Evolutionary conservation across 2,113 vertebrate genomes (phyloP).

Genomic region (Brevimyrus niger): DNA sequence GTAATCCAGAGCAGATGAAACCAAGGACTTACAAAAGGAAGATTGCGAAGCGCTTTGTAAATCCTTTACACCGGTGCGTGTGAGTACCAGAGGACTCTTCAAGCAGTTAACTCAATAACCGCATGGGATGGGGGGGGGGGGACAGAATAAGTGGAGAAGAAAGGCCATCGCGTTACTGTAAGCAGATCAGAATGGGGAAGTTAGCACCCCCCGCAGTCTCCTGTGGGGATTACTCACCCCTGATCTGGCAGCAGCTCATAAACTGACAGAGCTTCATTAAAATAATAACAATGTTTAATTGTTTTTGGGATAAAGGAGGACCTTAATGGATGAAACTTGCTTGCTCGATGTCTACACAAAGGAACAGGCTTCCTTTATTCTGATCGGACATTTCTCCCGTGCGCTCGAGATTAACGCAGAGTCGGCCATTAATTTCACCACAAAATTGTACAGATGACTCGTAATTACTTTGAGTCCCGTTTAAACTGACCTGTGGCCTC

Average conservation of each 20-base stretch:
- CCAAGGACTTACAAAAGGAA: constrained; percentile 43
- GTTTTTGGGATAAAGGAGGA: not conserved
- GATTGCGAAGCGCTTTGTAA: constrained; percentile 59
- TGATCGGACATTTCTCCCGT: not conserved
- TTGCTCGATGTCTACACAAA: not conserved
- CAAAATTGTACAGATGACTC: constrained; percentile 15
- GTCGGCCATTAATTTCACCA: not conserved
- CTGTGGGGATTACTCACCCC: not conserved
- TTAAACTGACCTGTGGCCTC: not conserved
- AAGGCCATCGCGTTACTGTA: constrained; percentile 3
- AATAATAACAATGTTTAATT: not conserved
- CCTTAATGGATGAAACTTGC: not conserved
- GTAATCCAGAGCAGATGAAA: constrained; percentile 54
- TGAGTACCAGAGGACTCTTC: constrained; percentile 44
- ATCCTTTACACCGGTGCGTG: constrained; percentile 47
- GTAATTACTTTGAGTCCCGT: not conserved
- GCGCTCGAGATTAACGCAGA: not conserved
- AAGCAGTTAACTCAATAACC: constrained; percentile 46
- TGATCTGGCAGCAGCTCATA: not conserved
- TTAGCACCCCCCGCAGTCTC: not conserved
- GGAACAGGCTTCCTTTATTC: not conserved
- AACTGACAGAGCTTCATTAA: not conserved
- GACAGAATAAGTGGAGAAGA: constrained; percentile 15
- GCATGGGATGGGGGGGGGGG: constrained; percentile 13
- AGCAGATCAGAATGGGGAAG: not conserved